phyloP scores from a whole-genome alignment of 2,888 invertebrate genomes.

The Hedychridium roseum region DNA sequence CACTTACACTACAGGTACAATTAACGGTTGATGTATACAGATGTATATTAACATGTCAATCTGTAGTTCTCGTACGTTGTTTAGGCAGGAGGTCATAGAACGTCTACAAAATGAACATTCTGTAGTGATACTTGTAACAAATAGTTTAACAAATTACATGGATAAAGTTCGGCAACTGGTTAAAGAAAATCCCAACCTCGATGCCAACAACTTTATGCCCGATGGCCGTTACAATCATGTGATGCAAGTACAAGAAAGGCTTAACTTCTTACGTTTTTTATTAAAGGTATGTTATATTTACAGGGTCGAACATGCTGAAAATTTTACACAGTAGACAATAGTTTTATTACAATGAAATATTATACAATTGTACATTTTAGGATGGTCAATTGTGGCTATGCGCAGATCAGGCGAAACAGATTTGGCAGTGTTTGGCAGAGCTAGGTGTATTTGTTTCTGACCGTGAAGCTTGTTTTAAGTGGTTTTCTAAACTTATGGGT shows the following conservation, averaged over 20 bases:
- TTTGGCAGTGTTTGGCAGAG: conserved; percentile 96
- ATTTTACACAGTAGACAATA: not conserved
- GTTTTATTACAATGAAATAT: not conserved
- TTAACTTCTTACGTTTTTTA: conserved; percentile 91
- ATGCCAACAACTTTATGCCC: conserved; percentile 79
- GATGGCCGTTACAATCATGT: conserved; percentile 92
- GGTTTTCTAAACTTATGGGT: conserved; percentile 97
- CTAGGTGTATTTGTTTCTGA: conserved; percentile 91
- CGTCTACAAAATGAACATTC: conserved; percentile 91
- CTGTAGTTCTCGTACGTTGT: conserved; percentile 41
- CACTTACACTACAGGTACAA: conserved; percentile 68
- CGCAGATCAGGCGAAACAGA: conserved; percentile 95
- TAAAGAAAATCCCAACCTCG: conserved; percentile 77
- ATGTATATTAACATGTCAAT: no score
- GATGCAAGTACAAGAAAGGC: conserved; percentile 91
- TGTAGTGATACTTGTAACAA: conserved; percentile 91
- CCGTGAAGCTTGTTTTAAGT: conserved; percentile 95
- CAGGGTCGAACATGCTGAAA: not conserved
- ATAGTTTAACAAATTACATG: conserved; percentile 92
- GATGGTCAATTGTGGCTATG: conserved; percentile 97
- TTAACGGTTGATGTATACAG: no score
- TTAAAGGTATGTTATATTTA: conserved; percentile 69
- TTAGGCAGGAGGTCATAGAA: conserved; percentile 82
- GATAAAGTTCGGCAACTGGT: conserved; percentile 77
- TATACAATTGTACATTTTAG: conserved; percentile 50